phyloP scores from a whole-genome alignment of 2,797 vertebrate species.

The Ctenosaura bakeri region DNA sequence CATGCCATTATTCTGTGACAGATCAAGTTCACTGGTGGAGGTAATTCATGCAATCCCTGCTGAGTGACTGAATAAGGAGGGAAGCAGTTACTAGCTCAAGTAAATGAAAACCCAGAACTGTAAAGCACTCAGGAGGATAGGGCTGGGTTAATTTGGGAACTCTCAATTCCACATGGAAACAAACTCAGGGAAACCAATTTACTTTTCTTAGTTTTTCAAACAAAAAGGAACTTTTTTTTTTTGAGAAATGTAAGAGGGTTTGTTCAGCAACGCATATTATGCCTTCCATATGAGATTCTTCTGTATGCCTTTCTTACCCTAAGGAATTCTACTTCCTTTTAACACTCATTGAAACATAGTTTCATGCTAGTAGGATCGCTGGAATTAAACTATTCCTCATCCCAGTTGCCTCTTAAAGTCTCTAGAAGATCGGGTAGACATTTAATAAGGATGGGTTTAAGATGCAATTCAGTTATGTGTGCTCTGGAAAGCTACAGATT shows the following conservation, averaged over 20 bases:
- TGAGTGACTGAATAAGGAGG: background rate
- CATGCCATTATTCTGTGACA: slow-evolving; percentile 14
- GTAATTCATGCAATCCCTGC: slow-evolving; percentile 25
- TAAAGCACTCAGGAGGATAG: slow-evolving; percentile 13
- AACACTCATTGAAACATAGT: background rate
- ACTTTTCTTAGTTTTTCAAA: slow-evolving; percentile 10
- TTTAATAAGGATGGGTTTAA: background rate
- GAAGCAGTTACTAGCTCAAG: background rate
- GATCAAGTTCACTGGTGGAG: slow-evolving; percentile 1
- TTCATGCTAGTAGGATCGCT: background rate
- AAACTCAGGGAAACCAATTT: slow-evolving; percentile 10
- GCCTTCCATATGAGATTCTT: background rate
- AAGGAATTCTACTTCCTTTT: background rate
- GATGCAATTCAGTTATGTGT: background rate
- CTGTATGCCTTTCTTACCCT: background rate
- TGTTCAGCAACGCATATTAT: background rate
- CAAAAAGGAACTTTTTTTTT: slow-evolving; percentile 2
- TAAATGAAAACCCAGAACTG: background rate
- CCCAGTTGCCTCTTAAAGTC: background rate
- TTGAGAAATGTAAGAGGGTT: background rate
- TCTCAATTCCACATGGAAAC: slow-evolving; percentile 29
- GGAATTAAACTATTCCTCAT: background rate
- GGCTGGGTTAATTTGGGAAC: slow-evolving; percentile 13
- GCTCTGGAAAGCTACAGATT: background rate
- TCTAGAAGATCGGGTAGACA: background rate